Base-by-base conservation (phyloP, 2,888 invertebrate genomes). In the Muschampia plurimacula region DNA sequence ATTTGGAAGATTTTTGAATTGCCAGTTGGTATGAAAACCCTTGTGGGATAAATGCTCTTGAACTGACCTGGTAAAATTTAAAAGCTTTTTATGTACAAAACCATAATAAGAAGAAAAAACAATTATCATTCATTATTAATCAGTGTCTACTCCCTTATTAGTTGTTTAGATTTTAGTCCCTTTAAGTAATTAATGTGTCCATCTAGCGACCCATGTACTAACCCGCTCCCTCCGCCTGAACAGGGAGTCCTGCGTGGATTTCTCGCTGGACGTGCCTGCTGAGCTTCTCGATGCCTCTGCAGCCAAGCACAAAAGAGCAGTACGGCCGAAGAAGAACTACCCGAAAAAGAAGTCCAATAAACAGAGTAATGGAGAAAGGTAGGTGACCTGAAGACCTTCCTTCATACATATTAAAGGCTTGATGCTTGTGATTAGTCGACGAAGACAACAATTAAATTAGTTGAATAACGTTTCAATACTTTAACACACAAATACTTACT, bases 221-320 rank as follows among this genome's bases (percentile, higher is more conserved):
- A 83, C 77, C 79, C 79, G 78, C 80, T 81, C 75, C 86, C 80
- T 84, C 86, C 84, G 2, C 46, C 49, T 46, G 49, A 5, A 15
- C 93, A 96, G 96, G 89, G 92, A 91, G 75, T 84, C 90, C 72
- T 94, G 91, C 82, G 84, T 95, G 82, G 96, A 96, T 84, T 95
- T 95, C 36, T 95, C 95, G 64, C 90, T 97, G 85, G 96, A 97
- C 83, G 87, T 95, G 41, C 67, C 72, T 2, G 72, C 62, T 0
- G 94, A 95, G 77, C 95, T 96, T 64, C 93, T 97, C 88, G 97
- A 97, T 91, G 95, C 95, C 78, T 94, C 96, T 8, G 97, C 97
- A 0, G 97, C 97, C 15, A 95, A 95, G 82, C 97, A 97, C 93
- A 97, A 97, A 89, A 87, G 97, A 70, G 95, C 97, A 0, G 95